Base-by-base conservation (phyloP, 2,888 invertebrate genomes). In the Periphyllus acericola region DNA sequence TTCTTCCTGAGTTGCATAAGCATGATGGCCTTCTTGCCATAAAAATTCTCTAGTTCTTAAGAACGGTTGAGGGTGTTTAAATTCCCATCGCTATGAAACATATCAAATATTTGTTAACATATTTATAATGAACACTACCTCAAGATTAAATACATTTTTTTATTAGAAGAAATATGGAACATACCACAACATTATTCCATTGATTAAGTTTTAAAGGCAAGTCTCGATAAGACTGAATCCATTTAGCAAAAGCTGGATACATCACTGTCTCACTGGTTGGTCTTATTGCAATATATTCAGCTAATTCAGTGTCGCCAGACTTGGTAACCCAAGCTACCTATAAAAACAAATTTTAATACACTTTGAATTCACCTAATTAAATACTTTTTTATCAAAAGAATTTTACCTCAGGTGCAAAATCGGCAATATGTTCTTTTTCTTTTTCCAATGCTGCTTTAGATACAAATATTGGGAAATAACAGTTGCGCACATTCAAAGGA, bases 11-110 rank as follows among this genome's bases (percentile, higher is more conserved):
- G 93, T 94, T 0, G 97, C 96, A 93, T 95, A 98, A 3, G 99
- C 99, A 6, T 99, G 96, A 92, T 99, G 99, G 0, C 99, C 99
- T 93, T 99, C 99, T 93, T 99, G 99, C 99, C 99, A 99, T 66
- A 99, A 94, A 93, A 99, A 99, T 93, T 99, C 99, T 90, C 99
- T 94, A 0, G 99, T 99, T 75, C 99, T 94, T 83, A 99, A 93
- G 93, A 99, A 99, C 11, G 99, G 99, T 91, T 99, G 99, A 11
- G 99, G 99, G 93, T 99, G 99, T 91, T 99, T 99, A 92, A 99
- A 99, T 93, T 99, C 99, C 99, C 99, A 99, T 90, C 99, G 94
- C 97, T 98, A 40, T 29, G 91, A 36, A 92, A 91, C 25, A 88
- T 40, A 81, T 66, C 52, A 81, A 71, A 81, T 25, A 40, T 25